Evolutionary conservation across 2,797 vertebrate species (phyloP), one percentile per base, ranked within the genome.

Genomic region (Limnodromus scolopaceus): DNA sequence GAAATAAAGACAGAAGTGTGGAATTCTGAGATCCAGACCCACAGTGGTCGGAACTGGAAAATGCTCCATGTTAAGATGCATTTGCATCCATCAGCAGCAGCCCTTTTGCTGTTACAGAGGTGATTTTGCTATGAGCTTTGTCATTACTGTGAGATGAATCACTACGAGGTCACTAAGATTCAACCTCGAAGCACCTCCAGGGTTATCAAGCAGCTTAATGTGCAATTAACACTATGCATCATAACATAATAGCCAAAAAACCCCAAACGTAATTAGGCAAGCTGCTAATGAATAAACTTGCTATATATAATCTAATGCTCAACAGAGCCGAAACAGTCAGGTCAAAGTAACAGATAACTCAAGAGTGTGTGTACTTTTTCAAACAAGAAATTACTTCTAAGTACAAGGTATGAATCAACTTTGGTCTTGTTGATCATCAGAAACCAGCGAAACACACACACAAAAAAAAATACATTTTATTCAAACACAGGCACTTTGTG

Each of bases 121-220:
- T 0, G 0, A 90, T 72, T 88, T 78, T 16, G 3, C 70, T 30
- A 30, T 8, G 23, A 90, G 61, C 34, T 72, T 72, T 90, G 66
- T 84, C 43, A 24, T 86, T 76, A 65, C n/a, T 72, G 30, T 8
- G 24, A 93, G 69, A 63, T 92, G 65, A 90, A 95, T 95, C 85
- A 93, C 61, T 39, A 14, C 8, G 12, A 96, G 65, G n/a, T 89
- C 91, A 95, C 30, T 34, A 64, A 95, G 61, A 88, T 1, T 90
- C 41, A 92, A 55, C 54, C 19, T n/a, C 39, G n/a, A 89, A 74
- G 46, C 34, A 84, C 32, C 18, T 84, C 34, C 36, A 34, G 0
- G 3, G 17, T 72, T 79, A 77, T 65, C 49, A 34, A 76, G 43
- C 87, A 88, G 49, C 17, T 58, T 68, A 28, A 78, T 2, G 7